Evolutionary conservation across 1,140 invertebrate species (phyloP).

Genomic region (Laodelphax striatellus): DNA sequence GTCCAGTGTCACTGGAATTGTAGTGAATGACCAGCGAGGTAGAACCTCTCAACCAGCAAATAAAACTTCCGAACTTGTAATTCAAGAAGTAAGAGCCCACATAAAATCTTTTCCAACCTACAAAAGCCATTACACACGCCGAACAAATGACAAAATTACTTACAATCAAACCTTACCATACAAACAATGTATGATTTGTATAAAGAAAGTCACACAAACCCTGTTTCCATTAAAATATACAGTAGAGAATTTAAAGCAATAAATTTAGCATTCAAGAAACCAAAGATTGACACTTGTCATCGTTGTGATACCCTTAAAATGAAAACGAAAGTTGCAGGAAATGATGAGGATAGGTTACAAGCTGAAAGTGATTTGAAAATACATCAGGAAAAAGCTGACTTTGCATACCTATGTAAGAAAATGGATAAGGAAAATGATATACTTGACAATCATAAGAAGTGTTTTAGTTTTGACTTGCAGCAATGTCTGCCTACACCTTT

Average conservation of each 20-base stretch:
- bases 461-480: constrained; percentile 27
- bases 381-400: constrained; percentile 10
- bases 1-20: no score
- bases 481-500: constrained; percentile 27
- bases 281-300: constrained; percentile 17
- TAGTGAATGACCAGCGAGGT: no score
- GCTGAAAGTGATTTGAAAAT: neutral
- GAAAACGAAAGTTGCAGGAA: constrained; percentile 4
- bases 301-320: constrained; percentile 15
- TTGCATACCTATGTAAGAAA: constrained; percentile 3
- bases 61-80: no score
- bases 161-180: no score
- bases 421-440: constrained; percentile 7
- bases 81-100: no score
- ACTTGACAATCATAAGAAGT: constrained; percentile 9
- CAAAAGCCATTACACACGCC: no score
- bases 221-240: neutral
- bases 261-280: constrained; percentile 16
- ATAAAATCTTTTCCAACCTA: no score
- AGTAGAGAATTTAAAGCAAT: constrained; percentile 12
- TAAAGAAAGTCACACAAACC: no score
- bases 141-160: no score
- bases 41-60: no score
- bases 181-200: no score
- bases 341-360: constrained; percentile 2